Percentiles rank a stretch among this genome's conserved stretches.
Conservation (phyloP, 2,797 vertebrate genomes). For the Tolypeutes matacus region DNA sequence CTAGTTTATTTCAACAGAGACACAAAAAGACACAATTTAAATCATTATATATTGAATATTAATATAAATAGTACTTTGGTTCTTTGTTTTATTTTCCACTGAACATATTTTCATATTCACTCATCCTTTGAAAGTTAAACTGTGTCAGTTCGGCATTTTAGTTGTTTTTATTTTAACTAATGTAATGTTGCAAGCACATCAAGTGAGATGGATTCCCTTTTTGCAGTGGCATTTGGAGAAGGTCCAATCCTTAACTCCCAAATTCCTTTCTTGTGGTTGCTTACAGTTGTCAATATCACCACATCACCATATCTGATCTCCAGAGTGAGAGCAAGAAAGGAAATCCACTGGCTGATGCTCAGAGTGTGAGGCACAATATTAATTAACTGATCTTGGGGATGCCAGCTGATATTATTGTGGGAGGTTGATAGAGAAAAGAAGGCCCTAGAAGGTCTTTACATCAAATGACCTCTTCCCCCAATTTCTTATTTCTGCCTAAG, state of each 20-base stretch:
- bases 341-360: neutral
- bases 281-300: neutral
- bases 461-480: neutral
- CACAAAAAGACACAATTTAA: too few species aligned
- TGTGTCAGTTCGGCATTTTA: neutral
- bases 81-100: too few species aligned
- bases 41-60: too few species aligned
- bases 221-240: neutral
- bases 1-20: too few species aligned
- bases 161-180: neutral
- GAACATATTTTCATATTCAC: too few species aligned
- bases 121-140: too few species aligned
- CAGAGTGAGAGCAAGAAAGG: neutral
- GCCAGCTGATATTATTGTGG: too few species aligned
- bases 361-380: accelerated
- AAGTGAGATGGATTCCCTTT: neutral
- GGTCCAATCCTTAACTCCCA: accelerated
- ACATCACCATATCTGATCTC: neutral
- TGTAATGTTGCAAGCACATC: neutral
- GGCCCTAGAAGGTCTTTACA: neutral
- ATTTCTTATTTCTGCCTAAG: neutral
- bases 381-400: neutral
- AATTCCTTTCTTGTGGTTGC: neutral
- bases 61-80: too few species aligned
- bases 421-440: neutral